Evolutionary conservation across 2,113 vertebrate species (phyloP).

Genomic region (Oreocharis arfaki): DNA sequence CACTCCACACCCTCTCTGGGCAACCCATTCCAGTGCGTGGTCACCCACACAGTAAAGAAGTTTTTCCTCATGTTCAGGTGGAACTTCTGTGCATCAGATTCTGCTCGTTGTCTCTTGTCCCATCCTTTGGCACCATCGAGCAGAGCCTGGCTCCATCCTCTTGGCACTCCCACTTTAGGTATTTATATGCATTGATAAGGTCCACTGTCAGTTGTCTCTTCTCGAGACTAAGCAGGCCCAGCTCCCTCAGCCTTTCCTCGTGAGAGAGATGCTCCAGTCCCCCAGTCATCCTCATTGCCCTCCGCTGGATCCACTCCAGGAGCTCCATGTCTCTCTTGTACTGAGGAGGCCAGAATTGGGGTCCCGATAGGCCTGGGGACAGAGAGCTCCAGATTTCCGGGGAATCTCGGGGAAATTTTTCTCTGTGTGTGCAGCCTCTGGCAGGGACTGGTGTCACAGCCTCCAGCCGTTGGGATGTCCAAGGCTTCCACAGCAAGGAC

Average conservation of each 20-base stretch:
- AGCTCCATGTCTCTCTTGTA: not conserved
- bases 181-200: not conserved
- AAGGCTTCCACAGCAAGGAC: not conserved
- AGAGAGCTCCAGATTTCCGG: fast-evolving
- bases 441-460: not conserved
- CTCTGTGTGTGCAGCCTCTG: too few relatives aligned
- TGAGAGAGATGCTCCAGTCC: not conserved
- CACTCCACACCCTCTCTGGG: not conserved
- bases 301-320: fast-evolving
- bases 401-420: fast-evolving
- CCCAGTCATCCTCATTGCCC: not conserved
- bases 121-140: not conserved
- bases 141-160: not conserved
- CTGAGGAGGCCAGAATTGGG: not conserved
- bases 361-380: fast-evolving
- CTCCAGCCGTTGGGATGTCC: not conserved
- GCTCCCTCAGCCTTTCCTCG: not conserved
- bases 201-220: not conserved
- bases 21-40: not conserved
- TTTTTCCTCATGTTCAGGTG: not conserved
- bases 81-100: too few relatives aligned
- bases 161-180: not conserved
- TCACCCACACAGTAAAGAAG: not conserved
- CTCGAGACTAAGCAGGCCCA: not conserved
- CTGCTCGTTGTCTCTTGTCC: not conserved